These are phyloP conservation scores for Entomyzon cyanotis DNA, from an alignment of 2,113 vertebrate genomes.

Conservation along the genomic window DNA sequence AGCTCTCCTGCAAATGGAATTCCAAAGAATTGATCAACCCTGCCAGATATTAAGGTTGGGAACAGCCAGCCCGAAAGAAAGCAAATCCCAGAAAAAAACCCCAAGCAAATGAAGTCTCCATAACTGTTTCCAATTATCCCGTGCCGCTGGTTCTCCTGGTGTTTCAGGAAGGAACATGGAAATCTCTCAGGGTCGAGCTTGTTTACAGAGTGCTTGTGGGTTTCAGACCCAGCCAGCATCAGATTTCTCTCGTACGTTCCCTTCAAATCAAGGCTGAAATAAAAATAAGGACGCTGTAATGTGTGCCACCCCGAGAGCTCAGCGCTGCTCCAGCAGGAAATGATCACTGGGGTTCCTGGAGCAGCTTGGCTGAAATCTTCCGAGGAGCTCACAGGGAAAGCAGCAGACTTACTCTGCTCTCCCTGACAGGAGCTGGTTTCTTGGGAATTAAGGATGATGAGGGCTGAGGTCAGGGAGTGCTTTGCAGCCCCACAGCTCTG, in stretches of 20 bases:
- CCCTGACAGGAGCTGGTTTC: background rate
- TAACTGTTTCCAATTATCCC: conserved; percentile 30
- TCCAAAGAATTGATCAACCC: background rate
- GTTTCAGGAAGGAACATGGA: background rate
- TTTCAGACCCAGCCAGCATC: conserved; percentile 14
- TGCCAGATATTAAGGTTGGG: conserved; percentile 32
- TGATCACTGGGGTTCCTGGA: conserved; percentile 19
- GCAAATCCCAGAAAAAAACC: conserved; percentile 8
- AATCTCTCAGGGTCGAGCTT: background rate
- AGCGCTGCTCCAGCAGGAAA: conserved; percentile 30
- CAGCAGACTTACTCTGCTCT: background rate
- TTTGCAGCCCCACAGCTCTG: background rate
- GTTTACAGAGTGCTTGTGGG: conserved; percentile 20
- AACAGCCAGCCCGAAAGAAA: conserved; percentile 10
- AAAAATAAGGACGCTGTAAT: conserved; percentile 53
- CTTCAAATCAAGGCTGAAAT: conserved; percentile 35
- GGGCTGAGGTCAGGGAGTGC: background rate
- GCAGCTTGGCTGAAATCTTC: background rate
- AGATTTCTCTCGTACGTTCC: conserved; percentile 4
- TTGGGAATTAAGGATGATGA: background rate
- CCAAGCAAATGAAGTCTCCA: background rate
- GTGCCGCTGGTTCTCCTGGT: background rate
- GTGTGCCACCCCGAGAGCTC: conserved; percentile 32
- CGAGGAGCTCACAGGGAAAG: background rate
- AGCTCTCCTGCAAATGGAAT: background rate